A percentile compares a stretch with the other conserved stretches of the same genome.
phyloP scores from a whole-genome alignment of 2,888 invertebrate species.

The Marronus borbonicus region DNA sequence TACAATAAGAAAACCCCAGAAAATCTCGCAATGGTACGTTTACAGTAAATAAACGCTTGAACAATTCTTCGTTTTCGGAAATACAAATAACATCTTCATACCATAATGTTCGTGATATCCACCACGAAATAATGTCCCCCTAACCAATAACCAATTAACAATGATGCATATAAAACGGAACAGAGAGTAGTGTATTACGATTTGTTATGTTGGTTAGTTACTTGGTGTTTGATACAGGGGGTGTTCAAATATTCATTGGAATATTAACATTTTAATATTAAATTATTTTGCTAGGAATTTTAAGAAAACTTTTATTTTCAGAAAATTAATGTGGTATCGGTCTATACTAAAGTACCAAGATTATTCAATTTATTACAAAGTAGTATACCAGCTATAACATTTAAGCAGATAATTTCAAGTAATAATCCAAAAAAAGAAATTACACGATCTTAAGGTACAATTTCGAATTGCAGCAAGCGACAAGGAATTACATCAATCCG shows the following conservation, averaged over 20 bases:
- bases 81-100: no score
- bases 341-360: constrained; percentile 8
- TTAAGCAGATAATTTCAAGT: not conserved
- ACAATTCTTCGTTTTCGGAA: not conserved
- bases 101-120: no score
- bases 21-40: constrained; percentile 10
- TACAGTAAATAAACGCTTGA: not conserved
- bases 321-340: not conserved
- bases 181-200: no score
- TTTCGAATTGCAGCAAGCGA: constrained; percentile 53
- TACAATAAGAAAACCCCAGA: constrained; percentile 26
- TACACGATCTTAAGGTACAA: not conserved
- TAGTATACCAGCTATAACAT: not conserved
- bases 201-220: no score
- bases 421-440: constrained; percentile 55
- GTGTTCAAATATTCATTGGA: no score
- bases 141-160: no score
- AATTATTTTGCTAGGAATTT: no score
- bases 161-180: no score
- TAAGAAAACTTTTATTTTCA: not conserved
- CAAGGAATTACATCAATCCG: constrained; percentile 62
- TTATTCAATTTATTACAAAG: not conserved
- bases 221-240: no score
- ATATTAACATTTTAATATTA: no score
- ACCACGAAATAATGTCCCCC: no score